These are phyloP conservation scores for Hypotaenidia okinawae DNA, from an alignment of 2,797 vertebrate genomes.

Conservation along the genomic window DNA sequence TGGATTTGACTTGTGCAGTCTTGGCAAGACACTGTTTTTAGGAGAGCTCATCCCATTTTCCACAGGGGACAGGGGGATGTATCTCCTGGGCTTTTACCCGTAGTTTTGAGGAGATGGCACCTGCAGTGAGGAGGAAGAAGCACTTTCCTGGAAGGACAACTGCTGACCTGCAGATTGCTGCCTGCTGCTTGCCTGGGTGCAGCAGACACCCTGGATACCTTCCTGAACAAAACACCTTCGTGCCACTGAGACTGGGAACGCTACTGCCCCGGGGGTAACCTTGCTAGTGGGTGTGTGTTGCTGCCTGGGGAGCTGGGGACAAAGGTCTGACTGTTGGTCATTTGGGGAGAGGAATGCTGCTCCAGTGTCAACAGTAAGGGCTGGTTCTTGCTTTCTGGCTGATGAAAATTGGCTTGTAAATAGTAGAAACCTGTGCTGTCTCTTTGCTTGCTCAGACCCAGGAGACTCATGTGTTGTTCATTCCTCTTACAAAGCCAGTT, in stretches of 20 bases:
- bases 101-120: not conserved
- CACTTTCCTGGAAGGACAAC: not conserved
- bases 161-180: not conserved
- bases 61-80: fast-evolving
- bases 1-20: not conserved
- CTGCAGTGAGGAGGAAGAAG: not conserved
- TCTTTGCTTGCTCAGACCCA: not conserved
- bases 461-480: not conserved
- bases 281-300: not conserved
- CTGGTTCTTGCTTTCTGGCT: not conserved
- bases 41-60: not conserved
- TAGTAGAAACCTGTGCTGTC: not conserved
- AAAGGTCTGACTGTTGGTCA: not conserved
- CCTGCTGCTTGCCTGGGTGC: not conserved
- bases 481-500: not conserved
- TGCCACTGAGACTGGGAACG: not conserved
- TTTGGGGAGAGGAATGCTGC: not conserved
- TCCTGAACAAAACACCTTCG: not conserved
- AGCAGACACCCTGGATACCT: not conserved
- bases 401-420: not conserved
- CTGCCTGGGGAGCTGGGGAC: not conserved
- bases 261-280: not conserved
- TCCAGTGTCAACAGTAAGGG: conserved; percentile 19
- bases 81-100: not conserved
- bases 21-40: not conserved